Percentiles rank a stretch among this genome's conserved stretches.
Evolutionary conservation across 1,140 invertebrate species (phyloP).

Genomic region (Dermatophagoides farinae): DNA sequence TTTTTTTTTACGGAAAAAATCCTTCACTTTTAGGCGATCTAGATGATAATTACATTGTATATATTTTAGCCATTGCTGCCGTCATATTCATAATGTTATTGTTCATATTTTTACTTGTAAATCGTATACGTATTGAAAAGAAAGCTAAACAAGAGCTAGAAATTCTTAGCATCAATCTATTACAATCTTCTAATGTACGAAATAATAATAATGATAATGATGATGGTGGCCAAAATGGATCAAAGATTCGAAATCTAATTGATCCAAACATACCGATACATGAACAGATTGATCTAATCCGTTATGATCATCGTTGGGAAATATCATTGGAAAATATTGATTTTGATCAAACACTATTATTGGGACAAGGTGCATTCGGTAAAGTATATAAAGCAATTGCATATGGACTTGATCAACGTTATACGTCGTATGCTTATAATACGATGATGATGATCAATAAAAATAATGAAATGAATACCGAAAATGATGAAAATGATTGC

Average conservation of each 20-base stretch:
- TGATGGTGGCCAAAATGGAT: too few relatives aligned
- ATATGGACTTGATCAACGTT: background rate
- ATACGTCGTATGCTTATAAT: background rate
- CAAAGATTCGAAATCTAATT: slow-evolving; percentile 40
- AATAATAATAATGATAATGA: background rate
- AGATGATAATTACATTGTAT: background rate
- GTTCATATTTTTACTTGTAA: slow-evolving; percentile 4
- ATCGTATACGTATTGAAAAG: slow-evolving; percentile 7
- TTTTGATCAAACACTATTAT: slow-evolving; percentile 13
- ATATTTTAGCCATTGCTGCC: background rate
- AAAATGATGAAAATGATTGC: background rate
- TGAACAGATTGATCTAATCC: slow-evolving; percentile 32
- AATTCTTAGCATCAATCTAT: slow-evolving; percentile 14
- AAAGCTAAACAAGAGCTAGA: slow-evolving; percentile 13
- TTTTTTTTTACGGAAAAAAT: background rate
- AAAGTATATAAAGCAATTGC: slow-evolving; percentile 26
- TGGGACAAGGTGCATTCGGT: slow-evolving; percentile 79
- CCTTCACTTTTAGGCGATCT: slow-evolving; percentile 4
- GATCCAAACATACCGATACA: slow-evolving; percentile 27
- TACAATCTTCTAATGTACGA: slow-evolving; percentile 21
- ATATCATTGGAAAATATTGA: slow-evolving; percentile 18
- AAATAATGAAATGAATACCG: background rate
- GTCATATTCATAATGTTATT: background rate
- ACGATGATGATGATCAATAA: background rate
- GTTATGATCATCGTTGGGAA: slow-evolving; percentile 61